These are phyloP conservation scores for Paralvinella palmiformis DNA, from an alignment of 1,140 invertebrate genomes.

Conservation along the genomic window DNA sequence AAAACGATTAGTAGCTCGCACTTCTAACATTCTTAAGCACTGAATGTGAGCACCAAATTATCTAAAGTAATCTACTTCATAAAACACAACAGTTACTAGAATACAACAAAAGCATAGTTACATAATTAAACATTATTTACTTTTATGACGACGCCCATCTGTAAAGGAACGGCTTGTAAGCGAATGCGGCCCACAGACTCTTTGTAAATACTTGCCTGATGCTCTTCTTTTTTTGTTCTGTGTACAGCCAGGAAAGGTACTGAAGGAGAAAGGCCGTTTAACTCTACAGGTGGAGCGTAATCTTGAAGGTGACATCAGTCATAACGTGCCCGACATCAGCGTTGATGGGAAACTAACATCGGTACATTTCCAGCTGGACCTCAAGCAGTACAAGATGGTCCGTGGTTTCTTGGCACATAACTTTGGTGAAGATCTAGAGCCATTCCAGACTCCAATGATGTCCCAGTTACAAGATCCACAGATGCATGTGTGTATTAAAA, in stretches of 20 bases:
- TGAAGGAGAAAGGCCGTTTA: constrained; percentile 74
- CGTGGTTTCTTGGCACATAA: constrained; percentile 84
- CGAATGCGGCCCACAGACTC: too few relatives aligned
- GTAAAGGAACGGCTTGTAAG: too few relatives aligned
- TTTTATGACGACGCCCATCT: too few relatives aligned
- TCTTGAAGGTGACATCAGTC: constrained; percentile 63
- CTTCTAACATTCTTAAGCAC: too few relatives aligned
- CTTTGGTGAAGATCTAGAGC: constrained; percentile 81
- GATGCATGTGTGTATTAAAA: constrained; percentile 32
- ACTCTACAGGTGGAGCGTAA: constrained; percentile 77
- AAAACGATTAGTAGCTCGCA: too few relatives aligned
- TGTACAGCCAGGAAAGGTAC: constrained; percentile 51
- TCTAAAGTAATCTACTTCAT: too few relatives aligned
- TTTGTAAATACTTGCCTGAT: too few relatives aligned
- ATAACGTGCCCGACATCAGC: constrained; percentile 76
- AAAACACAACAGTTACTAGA: too few relatives aligned
- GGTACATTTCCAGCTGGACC: constrained; percentile 74
- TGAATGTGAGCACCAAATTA: too few relatives aligned
- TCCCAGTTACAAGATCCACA: constrained; percentile 43
- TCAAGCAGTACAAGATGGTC: constrained; percentile 80
- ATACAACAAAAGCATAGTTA: too few relatives aligned
- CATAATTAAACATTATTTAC: too few relatives aligned
- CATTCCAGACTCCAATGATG: constrained; percentile 49
- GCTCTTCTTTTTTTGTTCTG: neutral
- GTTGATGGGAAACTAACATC: constrained; percentile 80